Evolutionary conservation across 92 coral and sea anemone genomes (phyloP), one percentile per base, ranked within the genome.

Genomic region (Epizoanthus rinbou): DNA sequence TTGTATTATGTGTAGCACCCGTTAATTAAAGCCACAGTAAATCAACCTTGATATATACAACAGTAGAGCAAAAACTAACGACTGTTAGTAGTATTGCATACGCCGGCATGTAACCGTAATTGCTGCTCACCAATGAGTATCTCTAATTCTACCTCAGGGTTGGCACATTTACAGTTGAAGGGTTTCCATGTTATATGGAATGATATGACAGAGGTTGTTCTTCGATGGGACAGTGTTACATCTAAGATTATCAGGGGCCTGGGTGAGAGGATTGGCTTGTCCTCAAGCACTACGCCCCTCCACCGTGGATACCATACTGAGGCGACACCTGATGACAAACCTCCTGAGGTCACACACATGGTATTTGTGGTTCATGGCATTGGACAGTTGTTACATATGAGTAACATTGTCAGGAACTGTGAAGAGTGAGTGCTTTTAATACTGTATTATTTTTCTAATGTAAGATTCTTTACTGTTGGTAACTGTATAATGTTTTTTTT

Each of bases 361-460:
- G 98, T 96, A 80, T 96, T 96, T 85, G 99, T 96, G 21, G 87
- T 96, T 15, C 99, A 96, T 81, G 99, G 99, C 8, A 96, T 96
- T 80, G 99, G 99, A 4, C 99, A 96, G 90, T 75, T 96, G 19
- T 28, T 94, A 79, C 91, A 94, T 81, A 96, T 88, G 94, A 94
- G 98, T 75, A 96, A 87, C 74, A 96, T 94, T 83, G 98, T 90
- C 65, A 88, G 62, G 80, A 91, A 93, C 65, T 90, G 95, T 73
- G 86, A 92, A 17, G 93, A 86, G 98, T 95, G 85, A 90, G 98
- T 86, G 23, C 23, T 22, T 41, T 6, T n/a, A n/a, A n/a, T n/a
- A 41, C 10, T 47, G 0, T 8, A 47, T 47, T 47, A 2, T 4
- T 8, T 47, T 47, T 47, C 53, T 47, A 47, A 47, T 47, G 9